Conservation (phyloP, 2,113 vertebrate species). For the Chitala chitala region DNA sequence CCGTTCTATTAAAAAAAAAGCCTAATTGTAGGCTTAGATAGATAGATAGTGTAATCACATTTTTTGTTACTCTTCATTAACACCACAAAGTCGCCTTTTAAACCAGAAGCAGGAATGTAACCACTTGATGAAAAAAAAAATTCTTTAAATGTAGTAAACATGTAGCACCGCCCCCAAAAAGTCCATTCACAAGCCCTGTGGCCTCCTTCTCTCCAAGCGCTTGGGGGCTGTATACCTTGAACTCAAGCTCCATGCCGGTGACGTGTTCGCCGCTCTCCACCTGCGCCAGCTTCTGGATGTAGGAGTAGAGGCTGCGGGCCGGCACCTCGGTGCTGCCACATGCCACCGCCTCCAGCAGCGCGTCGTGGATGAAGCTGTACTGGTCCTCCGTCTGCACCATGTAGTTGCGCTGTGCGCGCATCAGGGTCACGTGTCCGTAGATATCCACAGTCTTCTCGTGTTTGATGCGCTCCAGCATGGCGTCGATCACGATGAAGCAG, state of each 20-base stretch:
- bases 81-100: neutral
- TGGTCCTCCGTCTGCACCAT: constrained; percentile 99
- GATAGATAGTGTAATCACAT: neutral
- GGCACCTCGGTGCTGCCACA: constrained; percentile 95
- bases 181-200: too few species aligned
- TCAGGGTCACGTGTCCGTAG: constrained; percentile 93
- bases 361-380: constrained; percentile 98
- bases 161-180: neutral
- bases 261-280: constrained; percentile 88
- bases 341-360: constrained; percentile 91
- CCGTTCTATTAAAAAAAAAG: neutral
- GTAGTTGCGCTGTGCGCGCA: constrained; percentile 95
- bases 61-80: neutral
- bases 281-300: constrained; percentile 93
- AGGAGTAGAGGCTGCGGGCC: constrained; percentile 86
- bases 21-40: neutral
- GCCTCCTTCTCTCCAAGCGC: neutral
- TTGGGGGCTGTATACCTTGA: constrained; percentile 72
- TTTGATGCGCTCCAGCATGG: constrained; percentile 95
- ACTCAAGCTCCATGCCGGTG: constrained; percentile 97
- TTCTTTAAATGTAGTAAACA: too few species aligned
- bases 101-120: neutral
- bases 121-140: neutral
- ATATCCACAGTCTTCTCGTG: constrained; percentile 97
- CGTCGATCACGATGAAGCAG: constrained; percentile 96